phyloP scores from a whole-genome alignment of 2,797 vertebrate genomes.

The Rhinichthys osculus region DNA sequence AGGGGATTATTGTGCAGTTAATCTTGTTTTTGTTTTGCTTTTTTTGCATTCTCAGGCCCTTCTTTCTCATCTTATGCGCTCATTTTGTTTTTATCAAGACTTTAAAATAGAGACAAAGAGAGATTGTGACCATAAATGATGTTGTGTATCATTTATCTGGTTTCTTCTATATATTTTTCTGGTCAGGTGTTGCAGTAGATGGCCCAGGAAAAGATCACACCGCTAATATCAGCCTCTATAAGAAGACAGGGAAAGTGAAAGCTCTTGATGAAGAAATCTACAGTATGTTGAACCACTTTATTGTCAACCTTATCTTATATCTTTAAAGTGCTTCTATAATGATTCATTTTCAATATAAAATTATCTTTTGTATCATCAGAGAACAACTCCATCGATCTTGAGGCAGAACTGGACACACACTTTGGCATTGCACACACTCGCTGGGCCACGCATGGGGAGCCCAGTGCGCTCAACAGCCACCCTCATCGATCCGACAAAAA shows the following conservation, averaged over 20 bases:
- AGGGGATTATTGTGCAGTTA: constrained; percentile 25
- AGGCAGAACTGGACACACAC: constrained; percentile 87
- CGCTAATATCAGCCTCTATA: constrained; percentile 86
- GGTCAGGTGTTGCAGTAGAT: constrained; percentile 90
- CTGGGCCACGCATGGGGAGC: constrained; percentile 95
- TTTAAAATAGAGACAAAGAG: neutral
- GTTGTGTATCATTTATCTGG: neutral
- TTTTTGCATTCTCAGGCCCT: neutral
- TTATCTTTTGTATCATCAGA: constrained; percentile 73
- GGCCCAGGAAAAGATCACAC: constrained; percentile 80
- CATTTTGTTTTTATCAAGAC: neutral
- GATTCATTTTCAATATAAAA: accelerated
- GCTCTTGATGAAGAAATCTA: constrained; percentile 90
- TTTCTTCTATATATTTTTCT: neutral
- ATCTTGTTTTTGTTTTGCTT: neutral
- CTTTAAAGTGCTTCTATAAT: neutral
- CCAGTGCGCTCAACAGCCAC: constrained; percentile 91
- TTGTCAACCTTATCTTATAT: neutral
- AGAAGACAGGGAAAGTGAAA: constrained; percentile 95
- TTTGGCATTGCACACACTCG: constrained; percentile 96
- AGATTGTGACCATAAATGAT: neutral
- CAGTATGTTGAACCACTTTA: constrained; percentile 78
- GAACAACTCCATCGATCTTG: constrained; percentile 87
- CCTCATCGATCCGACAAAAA: constrained; percentile 93
- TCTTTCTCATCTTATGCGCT: neutral